Conservation (phyloP, 2,797 vertebrate species). For the Sebastes oblongus region DNA sequence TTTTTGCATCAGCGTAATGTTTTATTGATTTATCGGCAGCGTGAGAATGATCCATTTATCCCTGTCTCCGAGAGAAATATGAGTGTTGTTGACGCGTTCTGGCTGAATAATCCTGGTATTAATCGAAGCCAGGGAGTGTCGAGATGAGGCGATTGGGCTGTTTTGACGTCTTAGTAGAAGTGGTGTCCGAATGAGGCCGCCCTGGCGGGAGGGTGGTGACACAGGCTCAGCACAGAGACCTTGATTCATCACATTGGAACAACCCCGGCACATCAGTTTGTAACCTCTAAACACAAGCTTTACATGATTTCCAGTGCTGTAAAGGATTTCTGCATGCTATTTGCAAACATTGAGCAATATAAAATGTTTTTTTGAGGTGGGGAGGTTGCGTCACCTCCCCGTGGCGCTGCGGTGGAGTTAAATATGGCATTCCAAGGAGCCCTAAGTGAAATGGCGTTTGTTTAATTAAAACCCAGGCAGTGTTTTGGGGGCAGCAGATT, state of each 20-base stretch:
- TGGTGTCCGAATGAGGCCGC: conserved; percentile 19
- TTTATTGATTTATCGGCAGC: conserved; percentile 79
- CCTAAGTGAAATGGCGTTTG: conserved; percentile 55
- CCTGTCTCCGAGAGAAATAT: conserved; percentile 69
- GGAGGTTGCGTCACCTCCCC: neutral
- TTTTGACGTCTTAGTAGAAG: conserved; percentile 34
- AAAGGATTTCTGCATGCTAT: neutral
- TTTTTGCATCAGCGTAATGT: conserved; percentile 71
- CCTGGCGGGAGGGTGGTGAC: neutral
- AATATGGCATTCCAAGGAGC: conserved; percentile 41
- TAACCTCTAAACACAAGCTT: neutral
- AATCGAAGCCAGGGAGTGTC: conserved; percentile 67
- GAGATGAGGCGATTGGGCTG: conserved; percentile 46
- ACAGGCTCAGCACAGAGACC: neutral
- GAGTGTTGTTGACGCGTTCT: conserved; percentile 63
- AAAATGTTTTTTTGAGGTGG: neutral
- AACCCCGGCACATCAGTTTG: neutral
- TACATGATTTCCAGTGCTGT: neutral
- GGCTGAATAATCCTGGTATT: conserved; percentile 69
- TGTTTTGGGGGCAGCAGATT: conserved; percentile 67
- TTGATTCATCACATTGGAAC: neutral
- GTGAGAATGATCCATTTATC: conserved; percentile 73
- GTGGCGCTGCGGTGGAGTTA: conserved; percentile 10
- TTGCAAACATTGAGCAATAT: neutral
- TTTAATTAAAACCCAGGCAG: conserved; percentile 72